A percentile compares a stretch with the other conserved stretches of the same genome.
Conservation (phyloP, 30 jellyfish, hydroid and myxozoan genomes). For the Rhopilema esculentum region DNA sequence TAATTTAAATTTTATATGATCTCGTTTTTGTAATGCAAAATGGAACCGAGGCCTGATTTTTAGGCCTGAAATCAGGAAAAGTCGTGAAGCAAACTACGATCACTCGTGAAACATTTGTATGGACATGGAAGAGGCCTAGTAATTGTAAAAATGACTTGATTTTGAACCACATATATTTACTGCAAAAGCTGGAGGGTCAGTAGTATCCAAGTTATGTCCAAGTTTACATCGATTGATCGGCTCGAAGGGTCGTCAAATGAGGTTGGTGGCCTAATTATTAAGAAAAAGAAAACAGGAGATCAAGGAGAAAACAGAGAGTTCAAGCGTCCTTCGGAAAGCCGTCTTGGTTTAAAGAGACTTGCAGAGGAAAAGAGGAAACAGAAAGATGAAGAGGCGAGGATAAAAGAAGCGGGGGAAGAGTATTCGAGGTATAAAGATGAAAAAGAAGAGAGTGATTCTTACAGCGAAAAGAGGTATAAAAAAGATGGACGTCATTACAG, state of each 20-base stretch:
- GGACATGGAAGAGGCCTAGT: background rate
- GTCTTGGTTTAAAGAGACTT: constrained; percentile 83
- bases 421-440: background rate
- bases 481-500: constrained; percentile 67
- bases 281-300: constrained; percentile 52
- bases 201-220: constrained; percentile 16
- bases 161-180: background rate
- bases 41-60: background rate
- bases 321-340: constrained; percentile 84
- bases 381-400: constrained; percentile 37
- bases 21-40: too few relatives aligned
- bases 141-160: background rate
- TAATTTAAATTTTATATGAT: too few relatives aligned
- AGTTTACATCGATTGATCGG: constrained; percentile 79
- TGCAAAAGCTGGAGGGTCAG: background rate
- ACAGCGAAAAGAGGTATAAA: background rate
- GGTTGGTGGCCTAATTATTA: constrained; percentile 80
- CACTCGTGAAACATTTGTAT: too few relatives aligned
- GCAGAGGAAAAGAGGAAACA: constrained; percentile 87
- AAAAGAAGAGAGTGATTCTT: constrained; percentile 7
- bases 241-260: constrained; percentile 84
- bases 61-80: too few relatives aligned
- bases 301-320: constrained; percentile 38
- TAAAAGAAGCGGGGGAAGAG: constrained; percentile 9
- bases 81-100: background rate